Evolutionary conservation across 1,140 invertebrate species (phyloP), one percentile per base, ranked within the genome.

Genomic region (Anastatus disparis): DNA sequence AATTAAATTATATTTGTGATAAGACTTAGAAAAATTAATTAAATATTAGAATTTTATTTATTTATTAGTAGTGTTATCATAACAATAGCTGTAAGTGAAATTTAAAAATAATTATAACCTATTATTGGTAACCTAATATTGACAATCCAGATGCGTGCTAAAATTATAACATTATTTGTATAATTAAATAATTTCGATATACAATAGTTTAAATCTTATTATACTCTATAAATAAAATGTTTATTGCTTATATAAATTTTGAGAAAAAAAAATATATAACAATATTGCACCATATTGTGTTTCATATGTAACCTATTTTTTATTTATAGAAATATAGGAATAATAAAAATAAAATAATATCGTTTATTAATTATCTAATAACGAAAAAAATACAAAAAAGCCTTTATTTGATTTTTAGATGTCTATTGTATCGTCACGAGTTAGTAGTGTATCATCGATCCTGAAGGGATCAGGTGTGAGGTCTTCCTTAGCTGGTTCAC

Each of bases 361-460:
- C n/a, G 22, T 20, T 50, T 63, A 31, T 24, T 56, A n/a, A n/a
- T n/a, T n/a, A n/a, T n/a, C n/a, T n/a, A n/a, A n/a, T n/a, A n/a
- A n/a, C n/a, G n/a, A n/a, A n/a, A n/a, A n/a, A n/a, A n/a, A n/a
- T n/a, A n/a, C n/a, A n/a, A n/a, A n/a, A n/a, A n/a, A n/a, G n/a
- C 31, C 4, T 31, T 31, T 46, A 7, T 72, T 52, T 62, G 24
- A 48, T 70, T 73, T 59, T 59, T 61, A 85, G 84, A 86, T 86
- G 84, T 86, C 84, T 42, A 74, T 86, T 15, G 71, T 84, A 55
- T 85, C 84, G 6, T 81, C 84, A n/a, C 77, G 78, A 70, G 53
- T 79, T 7, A 84, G 75, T n/a, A 81, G 77, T 62, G 74, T 86
- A 10, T 77, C 81, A 6, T 84, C 84, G 13, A 82, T 86, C 65